Evolutionary conservation across 2,113 vertebrate genomes (phyloP).

Genomic region (Colinus virginianus): DNA sequence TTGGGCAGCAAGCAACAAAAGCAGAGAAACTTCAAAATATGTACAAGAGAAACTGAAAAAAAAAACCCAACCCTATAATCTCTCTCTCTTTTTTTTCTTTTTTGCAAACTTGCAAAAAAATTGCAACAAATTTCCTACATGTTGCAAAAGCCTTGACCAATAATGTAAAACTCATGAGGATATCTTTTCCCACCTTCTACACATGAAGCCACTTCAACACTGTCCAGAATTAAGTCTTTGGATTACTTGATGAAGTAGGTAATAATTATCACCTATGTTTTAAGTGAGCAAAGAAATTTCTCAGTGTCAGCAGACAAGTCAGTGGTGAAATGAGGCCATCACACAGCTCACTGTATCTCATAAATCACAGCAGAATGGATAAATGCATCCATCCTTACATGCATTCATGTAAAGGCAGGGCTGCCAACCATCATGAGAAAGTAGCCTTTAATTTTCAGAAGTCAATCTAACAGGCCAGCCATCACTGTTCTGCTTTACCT

Average conservation of each 20-base stretch:
- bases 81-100: no score
- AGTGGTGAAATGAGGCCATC: background rate
- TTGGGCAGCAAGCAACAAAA: background rate
- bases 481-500: background rate
- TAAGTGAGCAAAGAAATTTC: background rate
- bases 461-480: background rate
- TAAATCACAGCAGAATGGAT: background rate
- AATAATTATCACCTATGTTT: background rate
- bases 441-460: background rate
- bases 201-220: fast-evolving
- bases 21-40: background rate
- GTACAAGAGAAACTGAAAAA: background rate
- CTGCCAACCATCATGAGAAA: background rate
- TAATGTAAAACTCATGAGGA: background rate
- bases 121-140: background rate
- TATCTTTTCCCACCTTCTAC: background rate
- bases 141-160: background rate
- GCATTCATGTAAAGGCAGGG: background rate
- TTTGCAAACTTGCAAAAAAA: background rate
- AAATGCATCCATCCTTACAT: background rate
- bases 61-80: background rate
- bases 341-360: background rate
- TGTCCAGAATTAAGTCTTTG: background rate
- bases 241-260: background rate
- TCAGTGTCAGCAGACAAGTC: conserved; percentile 20